Evolutionary conservation across 2,113 vertebrate species (phyloP), one percentile per base, ranked within the genome.

Genomic region (Channa argus): DNA sequence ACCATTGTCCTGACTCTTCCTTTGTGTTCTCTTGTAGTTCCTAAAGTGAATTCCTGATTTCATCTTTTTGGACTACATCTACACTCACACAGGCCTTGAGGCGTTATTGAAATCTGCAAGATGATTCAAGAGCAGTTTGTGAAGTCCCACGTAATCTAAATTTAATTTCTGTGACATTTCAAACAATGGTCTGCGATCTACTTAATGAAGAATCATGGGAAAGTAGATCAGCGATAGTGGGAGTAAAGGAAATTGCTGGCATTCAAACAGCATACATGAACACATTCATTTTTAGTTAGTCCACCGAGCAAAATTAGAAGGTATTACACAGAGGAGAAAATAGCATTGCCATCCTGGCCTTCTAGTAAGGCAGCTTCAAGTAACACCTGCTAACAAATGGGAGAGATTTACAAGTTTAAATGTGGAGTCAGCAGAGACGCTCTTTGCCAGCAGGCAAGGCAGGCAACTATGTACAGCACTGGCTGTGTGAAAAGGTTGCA

Each of bases 321-420:
- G 71, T 63, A 44, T 78, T 79, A 71, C 70, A 67, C 45, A 13
- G 46, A 38, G 63, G 63, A 78, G 9, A 81, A 81, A 87, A 84
- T 73, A 85, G 82, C 63, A 51, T 33, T 33, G 34, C 24, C 34
- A 38, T 34, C 13, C 24, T 46, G 66, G 56, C 46, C 36, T 12
- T 62, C 9, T 24, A 52, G 8, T 11, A 12, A 56, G 8, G 62
- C 43, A 41, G 73, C 63, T 71, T 78, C 74, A 53, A 63, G 59
- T 63, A 63, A 50, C 79, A 74, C 56, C 79, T 84, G 75, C 61
- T 70, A 55, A 72, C 77, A 79, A 66, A 82, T n/a, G 10, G 61
- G 0, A 58, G 10, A 46, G 59, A 70, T 74, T 82, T 70, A 60
- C 58, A 43, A 33, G 59, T 36, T 68, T 54, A 74, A 71, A 73